A percentile compares a stretch with the other conserved stretches of the same genome.
Conservation (phyloP, 2,113 vertebrate species). For the Oryzias curvinotus region DNA sequence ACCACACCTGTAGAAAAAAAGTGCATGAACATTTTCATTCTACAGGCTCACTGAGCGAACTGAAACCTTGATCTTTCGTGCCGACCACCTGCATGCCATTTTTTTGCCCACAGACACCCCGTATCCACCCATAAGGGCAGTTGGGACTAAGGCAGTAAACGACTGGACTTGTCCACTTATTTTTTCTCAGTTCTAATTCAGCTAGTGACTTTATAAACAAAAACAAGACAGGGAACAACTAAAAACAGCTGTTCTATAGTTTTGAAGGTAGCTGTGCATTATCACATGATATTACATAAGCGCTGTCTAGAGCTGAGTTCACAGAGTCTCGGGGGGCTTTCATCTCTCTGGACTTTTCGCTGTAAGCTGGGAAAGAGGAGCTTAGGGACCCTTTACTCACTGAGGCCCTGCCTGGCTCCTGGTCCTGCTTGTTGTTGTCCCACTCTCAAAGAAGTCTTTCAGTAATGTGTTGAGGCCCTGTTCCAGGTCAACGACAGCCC, state of each 20-base stretch:
- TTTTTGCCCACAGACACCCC: too few relatives aligned
- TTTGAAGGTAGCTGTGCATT: constrained; percentile 60
- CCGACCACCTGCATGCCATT: too few relatives aligned
- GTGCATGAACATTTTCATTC: too few relatives aligned
- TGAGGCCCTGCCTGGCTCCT: constrained; percentile 43
- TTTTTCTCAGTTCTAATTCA: constrained; percentile 47
- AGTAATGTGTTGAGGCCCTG: constrained; percentile 69
- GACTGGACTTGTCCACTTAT: constrained; percentile 38
- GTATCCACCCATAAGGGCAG: too few relatives aligned
- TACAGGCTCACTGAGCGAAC: too few relatives aligned
- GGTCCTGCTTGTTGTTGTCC: constrained; percentile 36
- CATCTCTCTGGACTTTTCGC: constrained; percentile 67
- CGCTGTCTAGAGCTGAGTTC: constrained; percentile 68
- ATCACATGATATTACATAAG: constrained; percentile 63
- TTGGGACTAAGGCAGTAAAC: background rate
- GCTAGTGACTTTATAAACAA: constrained; percentile 30
- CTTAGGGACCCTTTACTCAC: constrained; percentile 62
- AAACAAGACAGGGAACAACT: constrained; percentile 56
- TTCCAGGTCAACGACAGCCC: constrained; percentile 70
- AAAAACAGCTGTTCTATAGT: constrained; percentile 52
- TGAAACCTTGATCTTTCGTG: too few relatives aligned
- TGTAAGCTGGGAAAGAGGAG: constrained; percentile 73
- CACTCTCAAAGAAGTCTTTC: constrained; percentile 76
- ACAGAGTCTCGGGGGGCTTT: constrained; percentile 65
- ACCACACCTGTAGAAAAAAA: too few relatives aligned